phyloP scores from a whole-genome alignment of 2,113 vertebrate species.

The Antidorcas marsupialis region DNA sequence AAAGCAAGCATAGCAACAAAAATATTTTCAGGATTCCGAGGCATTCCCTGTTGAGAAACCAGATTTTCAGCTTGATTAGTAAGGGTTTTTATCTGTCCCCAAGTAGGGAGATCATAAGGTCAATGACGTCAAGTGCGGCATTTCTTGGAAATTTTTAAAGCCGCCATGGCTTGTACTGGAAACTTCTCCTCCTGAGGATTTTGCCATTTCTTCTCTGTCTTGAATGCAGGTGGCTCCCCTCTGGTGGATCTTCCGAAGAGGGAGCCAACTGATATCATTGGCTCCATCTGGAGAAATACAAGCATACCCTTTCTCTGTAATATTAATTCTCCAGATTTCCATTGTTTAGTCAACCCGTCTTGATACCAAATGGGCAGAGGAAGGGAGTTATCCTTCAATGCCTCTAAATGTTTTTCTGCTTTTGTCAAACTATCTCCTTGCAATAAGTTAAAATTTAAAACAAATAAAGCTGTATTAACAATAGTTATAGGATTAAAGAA shows the following conservation, averaged over 20 bases:
- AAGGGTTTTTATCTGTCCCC: neutral
- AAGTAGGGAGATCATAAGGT: neutral
- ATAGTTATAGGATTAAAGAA: neutral
- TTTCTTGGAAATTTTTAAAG: neutral
- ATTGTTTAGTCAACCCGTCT: neutral
- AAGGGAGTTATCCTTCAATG: neutral
- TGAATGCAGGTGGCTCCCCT: neutral
- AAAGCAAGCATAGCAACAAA: neutral
- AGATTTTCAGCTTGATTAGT: neutral
- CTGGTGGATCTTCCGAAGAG: neutral
- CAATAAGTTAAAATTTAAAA: neutral
- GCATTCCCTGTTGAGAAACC: neutral
- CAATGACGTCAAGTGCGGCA: rapidly evolving
- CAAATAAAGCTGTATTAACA: neutral
- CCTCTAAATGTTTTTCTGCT: neutral
- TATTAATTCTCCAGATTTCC: neutral
- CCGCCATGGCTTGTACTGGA: neutral
- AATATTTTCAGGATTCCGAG: neutral
- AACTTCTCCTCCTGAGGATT: neutral
- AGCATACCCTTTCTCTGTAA: neutral
- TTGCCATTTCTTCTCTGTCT: neutral
- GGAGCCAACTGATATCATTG: neutral
- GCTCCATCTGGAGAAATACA: neutral
- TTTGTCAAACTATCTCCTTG: neutral
- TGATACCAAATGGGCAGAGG: neutral